Evolutionary conservation across 2,113 vertebrate genomes (phyloP).

Genomic region (Athene noctua): DNA sequence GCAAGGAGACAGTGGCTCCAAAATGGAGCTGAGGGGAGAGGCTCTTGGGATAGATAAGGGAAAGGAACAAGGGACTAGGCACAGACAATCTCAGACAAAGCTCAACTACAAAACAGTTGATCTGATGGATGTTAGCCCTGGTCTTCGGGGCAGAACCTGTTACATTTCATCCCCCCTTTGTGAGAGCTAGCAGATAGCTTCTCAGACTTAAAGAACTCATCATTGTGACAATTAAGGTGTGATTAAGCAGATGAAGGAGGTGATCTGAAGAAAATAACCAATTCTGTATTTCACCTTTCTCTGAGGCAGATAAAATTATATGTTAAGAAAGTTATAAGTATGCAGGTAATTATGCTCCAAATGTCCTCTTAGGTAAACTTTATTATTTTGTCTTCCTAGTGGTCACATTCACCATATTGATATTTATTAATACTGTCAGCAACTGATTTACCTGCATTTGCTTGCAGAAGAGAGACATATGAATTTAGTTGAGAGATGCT

Average conservation of each 20-base stretch:
- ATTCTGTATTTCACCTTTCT: neutral
- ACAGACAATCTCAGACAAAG: neutral
- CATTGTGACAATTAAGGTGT: neutral
- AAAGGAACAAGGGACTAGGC: neutral
- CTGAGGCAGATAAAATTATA: neutral
- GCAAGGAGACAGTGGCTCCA: neutral
- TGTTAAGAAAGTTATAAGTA: neutral
- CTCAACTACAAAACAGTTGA: neutral
- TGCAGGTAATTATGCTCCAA: neutral
- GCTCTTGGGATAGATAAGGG: neutral
- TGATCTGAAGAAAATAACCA: neutral
- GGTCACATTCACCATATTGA: neutral
- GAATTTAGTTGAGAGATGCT: neutral
- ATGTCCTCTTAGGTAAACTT: neutral
- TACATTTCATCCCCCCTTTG: rapidly evolving
- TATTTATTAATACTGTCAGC: neutral
- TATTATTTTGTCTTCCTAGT: neutral
- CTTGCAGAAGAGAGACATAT: neutral
- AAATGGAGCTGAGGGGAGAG: neutral
- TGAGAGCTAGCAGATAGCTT: neutral
- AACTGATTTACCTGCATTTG: neutral
- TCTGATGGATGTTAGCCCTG: neutral
- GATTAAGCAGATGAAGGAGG: neutral
- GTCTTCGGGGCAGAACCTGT: neutral
- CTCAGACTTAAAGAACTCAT: neutral